Evolutionary conservation across 2,888 invertebrate species (phyloP).

Genomic region (Trichopoda pennipes): DNA sequence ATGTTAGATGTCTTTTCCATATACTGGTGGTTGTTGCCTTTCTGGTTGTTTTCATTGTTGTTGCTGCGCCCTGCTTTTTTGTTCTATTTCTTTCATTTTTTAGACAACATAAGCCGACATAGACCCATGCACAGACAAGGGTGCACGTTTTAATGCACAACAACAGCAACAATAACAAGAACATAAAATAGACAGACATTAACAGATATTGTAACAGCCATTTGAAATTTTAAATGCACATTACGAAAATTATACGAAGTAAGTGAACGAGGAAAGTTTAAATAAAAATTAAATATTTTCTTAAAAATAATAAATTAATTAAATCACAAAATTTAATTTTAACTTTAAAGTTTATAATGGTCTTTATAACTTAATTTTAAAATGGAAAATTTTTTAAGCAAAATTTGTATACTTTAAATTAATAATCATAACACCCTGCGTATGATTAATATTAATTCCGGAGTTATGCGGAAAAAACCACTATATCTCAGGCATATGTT

Average conservation of each 20-base stretch:
- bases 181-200: background rate
- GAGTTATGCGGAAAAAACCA: background rate
- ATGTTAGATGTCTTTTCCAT: too few species aligned
- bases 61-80: slow-evolving; percentile 25
- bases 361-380: too few species aligned
- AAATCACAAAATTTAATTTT: too few species aligned
- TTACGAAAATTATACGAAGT: background rate
- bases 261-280: slow-evolving; percentile 1
- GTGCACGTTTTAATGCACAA: slow-evolving; percentile 2
- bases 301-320: too few species aligned
- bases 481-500: background rate
- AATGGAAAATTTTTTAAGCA: too few species aligned
- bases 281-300: too few species aligned
- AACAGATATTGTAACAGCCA: slow-evolving; percentile 7
- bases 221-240: slow-evolving; percentile 1
- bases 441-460: background rate
- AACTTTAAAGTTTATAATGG: too few species aligned
- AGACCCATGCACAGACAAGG: slow-evolving; percentile 41
- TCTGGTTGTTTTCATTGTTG: slow-evolving; percentile 1
- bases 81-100: slow-evolving; percentile 11
- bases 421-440: too few species aligned
- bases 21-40: background rate
- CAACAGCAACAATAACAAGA: background rate
- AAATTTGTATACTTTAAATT: too few species aligned
- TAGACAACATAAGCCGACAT: slow-evolving; percentile 44